Evolutionary conservation across 2,888 invertebrate species (phyloP), one percentile per base, ranked within the genome.

Genomic region (Watsonalla binaria): DNA sequence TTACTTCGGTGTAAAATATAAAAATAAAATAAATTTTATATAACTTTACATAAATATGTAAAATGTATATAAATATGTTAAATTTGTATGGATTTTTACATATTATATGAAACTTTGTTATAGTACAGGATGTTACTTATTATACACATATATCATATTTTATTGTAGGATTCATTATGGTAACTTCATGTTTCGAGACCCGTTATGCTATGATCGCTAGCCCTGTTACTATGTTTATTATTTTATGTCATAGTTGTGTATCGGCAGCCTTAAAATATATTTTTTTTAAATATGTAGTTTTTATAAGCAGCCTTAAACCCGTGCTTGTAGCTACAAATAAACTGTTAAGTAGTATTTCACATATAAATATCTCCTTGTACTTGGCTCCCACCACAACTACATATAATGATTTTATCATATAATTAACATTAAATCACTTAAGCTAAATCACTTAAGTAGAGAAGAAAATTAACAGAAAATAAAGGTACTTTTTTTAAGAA

Each of bases 401-500:
- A n/a, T n/a, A 75, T 69, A 75, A 82, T 84, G 82, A 84, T 81
- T 86, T 80, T 71, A 84, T 84, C 78, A 81, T 80, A 72, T 75
- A 72, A 69, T 72, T 74, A 68, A 72, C 66, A 61, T 65, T 11
- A 63, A 57, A 56, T 59, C 62, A 62, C 72, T 74, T 78, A 80
- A 64, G 59, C 68, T 75, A 78, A 82, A 65, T 8, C 9, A 8
- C 71, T 60, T 75, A 78, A 72, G 73, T 81, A 81, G 73, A 76
- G 71, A 81, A 74, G 75, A 73, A 76, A 74, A 72, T 71, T 80
- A 82, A 80, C 82, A 84, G 82, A 70, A 69, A 79, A 80, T 72
- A 78, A 84, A 88, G 87, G 87, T 88, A 88, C 86, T 72, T 82
- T 79, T n/a, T 74, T 79, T 88, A 90, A 90, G 90, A 90, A 90